Conservation (phyloP, 2,888 invertebrate genomes). For the Steromphala cineraria region DNA sequence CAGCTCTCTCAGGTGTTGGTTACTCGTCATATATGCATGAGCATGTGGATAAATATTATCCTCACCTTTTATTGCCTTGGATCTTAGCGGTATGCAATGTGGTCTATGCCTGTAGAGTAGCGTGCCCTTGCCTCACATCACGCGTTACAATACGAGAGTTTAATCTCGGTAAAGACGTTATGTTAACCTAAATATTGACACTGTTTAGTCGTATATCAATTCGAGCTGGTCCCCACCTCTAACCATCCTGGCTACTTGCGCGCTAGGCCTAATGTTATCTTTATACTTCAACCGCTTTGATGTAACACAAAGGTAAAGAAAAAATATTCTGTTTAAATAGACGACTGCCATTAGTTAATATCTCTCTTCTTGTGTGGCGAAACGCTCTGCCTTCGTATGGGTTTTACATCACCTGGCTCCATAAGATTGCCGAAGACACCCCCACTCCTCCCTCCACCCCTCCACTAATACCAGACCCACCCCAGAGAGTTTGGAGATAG, state of each 20-base stretch:
- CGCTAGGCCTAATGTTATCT: neutral
- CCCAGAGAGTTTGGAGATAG: neutral
- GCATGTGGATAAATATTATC: constrained; percentile 4
- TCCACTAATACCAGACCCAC: neutral
- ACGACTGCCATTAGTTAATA: neutral
- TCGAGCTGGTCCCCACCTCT: no score
- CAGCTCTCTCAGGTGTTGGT: no score
- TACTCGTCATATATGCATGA: neutral
- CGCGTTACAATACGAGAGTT: neutral
- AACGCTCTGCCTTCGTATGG: neutral
- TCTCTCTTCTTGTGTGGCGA: neutral
- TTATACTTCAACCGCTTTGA: neutral
- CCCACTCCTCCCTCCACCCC: neutral
- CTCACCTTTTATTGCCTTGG: neutral
- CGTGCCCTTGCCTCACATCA: neutral
- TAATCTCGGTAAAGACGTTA: neutral
- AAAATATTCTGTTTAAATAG: constrained; percentile 5
- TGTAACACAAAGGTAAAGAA: neutral
- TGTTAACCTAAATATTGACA: neutral
- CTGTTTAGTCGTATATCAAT: neutral
- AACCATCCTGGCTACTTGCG: neutral
- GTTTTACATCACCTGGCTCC: neutral
- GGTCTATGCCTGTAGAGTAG: neutral
- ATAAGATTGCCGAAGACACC: no score
- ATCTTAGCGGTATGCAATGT: neutral